phyloP scores from a whole-genome alignment of 2,888 invertebrate genomes.

The Busseola fusca region DNA sequence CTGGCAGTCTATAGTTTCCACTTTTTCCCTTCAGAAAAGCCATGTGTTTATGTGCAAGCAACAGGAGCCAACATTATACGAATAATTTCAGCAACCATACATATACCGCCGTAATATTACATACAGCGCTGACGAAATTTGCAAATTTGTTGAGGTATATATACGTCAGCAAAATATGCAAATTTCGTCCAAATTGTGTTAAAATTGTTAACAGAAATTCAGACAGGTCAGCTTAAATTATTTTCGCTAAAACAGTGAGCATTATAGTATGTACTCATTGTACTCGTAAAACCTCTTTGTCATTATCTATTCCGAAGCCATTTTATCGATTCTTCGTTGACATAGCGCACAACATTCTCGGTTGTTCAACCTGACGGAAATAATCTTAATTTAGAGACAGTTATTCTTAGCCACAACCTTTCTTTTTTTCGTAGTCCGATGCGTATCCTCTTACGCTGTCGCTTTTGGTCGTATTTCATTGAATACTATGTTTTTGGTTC shows the following conservation, averaged over 20 bases:
- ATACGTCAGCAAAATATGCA: constrained; percentile 1
- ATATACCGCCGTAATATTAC: background rate
- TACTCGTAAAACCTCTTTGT: background rate
- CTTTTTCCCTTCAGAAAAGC: background rate
- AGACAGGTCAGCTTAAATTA: constrained; percentile 25
- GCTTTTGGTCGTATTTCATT: constrained; percentile 43
- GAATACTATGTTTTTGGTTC: constrained; percentile 28
- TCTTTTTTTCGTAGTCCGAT: constrained; percentile 49
- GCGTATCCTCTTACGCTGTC: constrained; percentile 49
- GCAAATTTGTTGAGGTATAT: no score
- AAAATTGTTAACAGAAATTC: constrained; percentile 25
- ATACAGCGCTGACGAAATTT: no score
- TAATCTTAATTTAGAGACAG: constrained; percentile 57
- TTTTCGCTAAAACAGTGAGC: constrained; percentile 12
- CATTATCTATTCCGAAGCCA: constrained; percentile 23
- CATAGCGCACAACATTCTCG: constrained; percentile 52
- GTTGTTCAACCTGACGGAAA: constrained; percentile 64
- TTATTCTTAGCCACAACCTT: constrained; percentile 58
- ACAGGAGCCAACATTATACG: constrained; percentile 6
- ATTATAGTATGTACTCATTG: background rate
- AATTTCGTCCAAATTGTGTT: constrained; percentile 7
- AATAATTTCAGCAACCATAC: constrained; percentile 10
- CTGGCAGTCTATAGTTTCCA: background rate
- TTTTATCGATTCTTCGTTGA: constrained; percentile 54
- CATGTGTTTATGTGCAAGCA: background rate